Evolutionary conservation across 1,140 invertebrate species (phyloP).

Genomic region (Drosophila pseudoananassae): DNA sequence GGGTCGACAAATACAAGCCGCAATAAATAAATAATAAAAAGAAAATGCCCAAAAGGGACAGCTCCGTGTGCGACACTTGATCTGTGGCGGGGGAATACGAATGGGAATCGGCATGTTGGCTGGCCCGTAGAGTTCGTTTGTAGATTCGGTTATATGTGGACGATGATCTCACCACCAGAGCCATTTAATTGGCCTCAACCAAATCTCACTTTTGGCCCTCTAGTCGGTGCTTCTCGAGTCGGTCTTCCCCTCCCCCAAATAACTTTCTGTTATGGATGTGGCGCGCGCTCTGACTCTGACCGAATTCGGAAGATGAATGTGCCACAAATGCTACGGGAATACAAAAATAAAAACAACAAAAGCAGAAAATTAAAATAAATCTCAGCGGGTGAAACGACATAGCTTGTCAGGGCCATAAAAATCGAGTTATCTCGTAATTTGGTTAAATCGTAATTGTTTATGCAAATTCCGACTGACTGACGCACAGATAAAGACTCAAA

Average conservation of each 20-base stretch:
- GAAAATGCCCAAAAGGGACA: slow-evolving; percentile 73
- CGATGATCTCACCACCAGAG: slow-evolving; percentile 72
- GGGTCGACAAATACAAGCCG: slow-evolving; percentile 76
- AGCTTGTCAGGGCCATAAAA: slow-evolving; percentile 30
- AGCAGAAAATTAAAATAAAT: slow-evolving; percentile 43
- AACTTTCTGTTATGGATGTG: slow-evolving; percentile 49
- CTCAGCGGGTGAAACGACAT: slow-evolving; percentile 7
- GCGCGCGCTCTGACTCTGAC: slow-evolving; percentile 70
- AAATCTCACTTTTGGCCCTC: slow-evolving; percentile 45
- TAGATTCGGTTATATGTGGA: slow-evolving; percentile 50
- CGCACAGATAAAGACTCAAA: slow-evolving; percentile 34
- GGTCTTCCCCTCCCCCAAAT: slow-evolving; percentile 11
- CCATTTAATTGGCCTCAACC: slow-evolving; percentile 70
- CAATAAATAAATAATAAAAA: slow-evolving; percentile 81
- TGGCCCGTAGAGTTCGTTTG: slow-evolving; percentile 22
- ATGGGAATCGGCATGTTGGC: slow-evolving; percentile 28
- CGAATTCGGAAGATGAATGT: slow-evolving; percentile 77
- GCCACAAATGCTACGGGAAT: slow-evolving; percentile 55
- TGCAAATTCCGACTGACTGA: slow-evolving; percentile 45
- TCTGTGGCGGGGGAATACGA: slow-evolving; percentile 37
- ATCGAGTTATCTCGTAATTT: slow-evolving; percentile 48
- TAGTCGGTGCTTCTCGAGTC: neutral
- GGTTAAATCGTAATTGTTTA: slow-evolving; percentile 51
- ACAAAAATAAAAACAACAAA: neutral
- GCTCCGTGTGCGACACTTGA: slow-evolving; percentile 55